phyloP scores from a whole-genome alignment of 2,888 invertebrate species.

The Stomorhina lunata region DNA sequence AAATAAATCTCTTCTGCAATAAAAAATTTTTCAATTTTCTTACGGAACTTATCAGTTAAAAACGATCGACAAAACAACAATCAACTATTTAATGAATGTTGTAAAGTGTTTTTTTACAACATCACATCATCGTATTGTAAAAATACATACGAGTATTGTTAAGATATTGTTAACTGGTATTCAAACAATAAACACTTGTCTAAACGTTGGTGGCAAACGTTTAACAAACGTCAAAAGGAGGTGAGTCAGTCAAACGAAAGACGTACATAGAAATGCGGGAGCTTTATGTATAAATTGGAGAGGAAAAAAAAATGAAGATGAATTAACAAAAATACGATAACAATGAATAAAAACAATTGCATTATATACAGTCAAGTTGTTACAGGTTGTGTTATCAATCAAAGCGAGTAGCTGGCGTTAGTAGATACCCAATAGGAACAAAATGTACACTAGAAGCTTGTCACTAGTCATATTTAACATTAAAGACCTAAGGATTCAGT shows the following conservation, averaged over 20 bases:
- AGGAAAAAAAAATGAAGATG: conserved; percentile 32
- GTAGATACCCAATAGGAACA: neutral
- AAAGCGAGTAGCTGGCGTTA: conserved; percentile 13
- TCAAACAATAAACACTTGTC: conserved; percentile 35
- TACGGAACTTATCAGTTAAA: conserved; percentile 54
- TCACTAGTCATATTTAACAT: no score
- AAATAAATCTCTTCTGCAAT: neutral
- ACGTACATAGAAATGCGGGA: neutral
- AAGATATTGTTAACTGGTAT: conserved; percentile 42
- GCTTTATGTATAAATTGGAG: conserved; percentile 5
- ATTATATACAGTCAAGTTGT: conserved; percentile 13
- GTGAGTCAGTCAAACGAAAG: neutral
- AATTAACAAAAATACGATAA: neutral
- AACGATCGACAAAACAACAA: conserved; percentile 41
- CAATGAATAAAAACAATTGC: conserved; percentile 20
- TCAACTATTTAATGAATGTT: neutral
- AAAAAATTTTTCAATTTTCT: neutral
- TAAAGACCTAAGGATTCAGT: no score
- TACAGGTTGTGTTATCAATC: conserved; percentile 59
- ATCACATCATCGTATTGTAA: neutral
- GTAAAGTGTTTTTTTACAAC: conserved; percentile 41
- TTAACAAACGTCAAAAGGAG: conserved; percentile 36
- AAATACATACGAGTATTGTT: neutral
- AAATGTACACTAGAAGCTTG: no score
- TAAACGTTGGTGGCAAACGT: conserved; percentile 15